phyloP scores from a whole-genome alignment of 2,797 vertebrate species.

The Chaetophractus vellerosus region DNA sequence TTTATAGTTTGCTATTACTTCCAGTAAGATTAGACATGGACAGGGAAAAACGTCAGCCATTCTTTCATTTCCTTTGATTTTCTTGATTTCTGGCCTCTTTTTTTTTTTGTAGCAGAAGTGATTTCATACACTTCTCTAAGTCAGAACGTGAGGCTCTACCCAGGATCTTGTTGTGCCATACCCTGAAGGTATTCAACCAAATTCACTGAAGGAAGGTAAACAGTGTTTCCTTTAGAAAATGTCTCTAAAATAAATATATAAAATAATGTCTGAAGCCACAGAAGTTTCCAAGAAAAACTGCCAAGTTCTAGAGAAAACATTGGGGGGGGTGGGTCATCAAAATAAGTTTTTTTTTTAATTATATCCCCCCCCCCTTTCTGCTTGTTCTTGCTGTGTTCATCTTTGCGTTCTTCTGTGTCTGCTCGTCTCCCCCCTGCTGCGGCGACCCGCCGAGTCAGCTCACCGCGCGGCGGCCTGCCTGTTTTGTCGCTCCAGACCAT shows the following conservation, averaged over 20 bases:
- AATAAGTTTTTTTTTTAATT: too few species aligned
- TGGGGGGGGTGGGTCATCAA: not conserved
- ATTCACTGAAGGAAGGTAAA: not conserved
- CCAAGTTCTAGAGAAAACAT: not conserved
- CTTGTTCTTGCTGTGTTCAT: too few species aligned
- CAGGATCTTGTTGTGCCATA: too few species aligned
- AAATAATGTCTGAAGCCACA: not conserved
- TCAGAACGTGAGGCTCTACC: too few species aligned
- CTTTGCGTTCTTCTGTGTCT: too few species aligned
- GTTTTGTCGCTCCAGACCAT: too few species aligned
- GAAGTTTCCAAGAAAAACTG: not conserved
- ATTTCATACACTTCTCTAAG: not conserved
- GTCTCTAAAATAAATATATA: not conserved
- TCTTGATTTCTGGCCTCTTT: not conserved
- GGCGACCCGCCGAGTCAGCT: too few species aligned
- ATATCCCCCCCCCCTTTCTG: too few species aligned
- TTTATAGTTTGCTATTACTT: too few species aligned
- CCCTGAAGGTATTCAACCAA: not conserved
- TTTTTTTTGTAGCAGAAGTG: not conserved
- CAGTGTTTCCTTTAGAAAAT: not conserved
- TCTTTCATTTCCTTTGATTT: not conserved
- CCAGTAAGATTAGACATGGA: not conserved
- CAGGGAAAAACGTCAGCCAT: not conserved
- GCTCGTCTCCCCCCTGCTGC: too few species aligned
- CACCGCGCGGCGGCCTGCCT: too few species aligned